phyloP scores from a whole-genome alignment of 35 echinoderm and acorn worm species.

The Apostichopus parvimensis region DNA sequence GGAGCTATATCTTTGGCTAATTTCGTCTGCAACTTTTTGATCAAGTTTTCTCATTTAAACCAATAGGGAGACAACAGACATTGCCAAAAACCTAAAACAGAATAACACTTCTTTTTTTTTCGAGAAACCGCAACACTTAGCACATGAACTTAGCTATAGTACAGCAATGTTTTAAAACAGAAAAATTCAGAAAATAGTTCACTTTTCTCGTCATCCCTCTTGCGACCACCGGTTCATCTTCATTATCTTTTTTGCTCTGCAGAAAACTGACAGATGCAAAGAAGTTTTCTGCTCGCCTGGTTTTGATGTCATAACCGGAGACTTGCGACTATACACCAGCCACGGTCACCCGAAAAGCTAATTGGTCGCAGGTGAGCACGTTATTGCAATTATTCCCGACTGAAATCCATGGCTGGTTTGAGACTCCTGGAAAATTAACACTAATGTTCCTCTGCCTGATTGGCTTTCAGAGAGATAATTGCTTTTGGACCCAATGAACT shows the following conservation, averaged over 20 bases:
- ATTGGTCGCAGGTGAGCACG: slow-evolving; percentile 34
- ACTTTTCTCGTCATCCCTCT: too few species aligned
- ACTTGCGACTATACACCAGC: not conserved
- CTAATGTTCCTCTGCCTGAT: slow-evolving; percentile 30
- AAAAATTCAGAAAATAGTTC: too few species aligned
- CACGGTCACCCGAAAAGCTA: not conserved
- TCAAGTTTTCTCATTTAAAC: too few species aligned
- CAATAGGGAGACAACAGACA: too few species aligned
- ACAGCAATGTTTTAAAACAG: too few species aligned
- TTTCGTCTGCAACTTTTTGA: too few species aligned
- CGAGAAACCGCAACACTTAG: too few species aligned
- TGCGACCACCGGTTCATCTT: too few species aligned
- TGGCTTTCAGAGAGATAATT: slow-evolving; percentile 37
- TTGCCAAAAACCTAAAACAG: too few species aligned
- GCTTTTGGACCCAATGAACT: slow-evolving; percentile 25
- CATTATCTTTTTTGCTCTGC: not conserved
- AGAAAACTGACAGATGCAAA: not conserved
- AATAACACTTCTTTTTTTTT: too few species aligned
- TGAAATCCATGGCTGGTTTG: slow-evolving; percentile 20
- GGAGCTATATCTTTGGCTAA: too few species aligned
- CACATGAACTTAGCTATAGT: too few species aligned
- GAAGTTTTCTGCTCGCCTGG: not conserved
- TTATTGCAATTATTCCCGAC: slow-evolving; percentile 18
- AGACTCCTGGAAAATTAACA: slow-evolving; percentile 31
- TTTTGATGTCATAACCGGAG: not conserved